A percentile compares a stretch with the other conserved stretches of the same genome.
Evolutionary conservation across 2,888 invertebrate species (phyloP).

Genomic region (Exephanes ischioxanthus): DNA sequence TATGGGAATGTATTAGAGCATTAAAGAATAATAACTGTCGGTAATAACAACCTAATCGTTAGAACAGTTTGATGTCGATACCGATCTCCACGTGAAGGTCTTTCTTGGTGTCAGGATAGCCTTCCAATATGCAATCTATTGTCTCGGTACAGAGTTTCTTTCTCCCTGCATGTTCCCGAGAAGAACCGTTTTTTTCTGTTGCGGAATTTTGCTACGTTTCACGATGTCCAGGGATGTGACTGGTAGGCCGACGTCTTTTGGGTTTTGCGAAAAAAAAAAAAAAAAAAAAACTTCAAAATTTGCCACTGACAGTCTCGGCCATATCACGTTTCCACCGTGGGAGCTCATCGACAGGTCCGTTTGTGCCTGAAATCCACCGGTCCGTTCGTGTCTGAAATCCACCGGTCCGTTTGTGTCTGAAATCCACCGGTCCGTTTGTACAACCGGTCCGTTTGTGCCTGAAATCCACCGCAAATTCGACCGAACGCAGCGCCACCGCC

Average conservation of each 20-base stretch:
- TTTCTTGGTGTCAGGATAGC: slow-evolving; percentile 93
- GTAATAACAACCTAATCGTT: slow-evolving; percentile 28
- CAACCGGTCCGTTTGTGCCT: too few species aligned
- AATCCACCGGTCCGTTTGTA: too few species aligned
- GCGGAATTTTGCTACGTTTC: neutral
- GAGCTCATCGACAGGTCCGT: too few species aligned
- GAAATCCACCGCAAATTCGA: too few species aligned
- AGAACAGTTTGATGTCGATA: slow-evolving; percentile 87
- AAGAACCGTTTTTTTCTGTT: slow-evolving; percentile 78
- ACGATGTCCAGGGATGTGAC: slow-evolving; percentile 8
- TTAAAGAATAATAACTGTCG: neutral
- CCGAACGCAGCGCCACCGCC: too few species aligned
- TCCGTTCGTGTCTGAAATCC: too few species aligned
- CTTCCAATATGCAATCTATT: slow-evolving; percentile 88
- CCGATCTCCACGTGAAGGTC: slow-evolving; percentile 93
- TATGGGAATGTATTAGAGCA: neutral
- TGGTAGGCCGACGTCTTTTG: neutral
- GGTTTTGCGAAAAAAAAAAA: too few species aligned
- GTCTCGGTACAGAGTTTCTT: slow-evolving; percentile 92
- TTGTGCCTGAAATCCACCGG: too few species aligned
- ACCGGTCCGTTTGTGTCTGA: too few species aligned
- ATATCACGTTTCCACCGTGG: too few species aligned
- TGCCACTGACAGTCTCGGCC: too few species aligned
- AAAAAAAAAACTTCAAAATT: too few species aligned
- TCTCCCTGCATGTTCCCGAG: slow-evolving; percentile 89